Base-by-base conservation (phyloP, 64 coral and sea anemone genomes). In the Anthopleura sola region DNA sequence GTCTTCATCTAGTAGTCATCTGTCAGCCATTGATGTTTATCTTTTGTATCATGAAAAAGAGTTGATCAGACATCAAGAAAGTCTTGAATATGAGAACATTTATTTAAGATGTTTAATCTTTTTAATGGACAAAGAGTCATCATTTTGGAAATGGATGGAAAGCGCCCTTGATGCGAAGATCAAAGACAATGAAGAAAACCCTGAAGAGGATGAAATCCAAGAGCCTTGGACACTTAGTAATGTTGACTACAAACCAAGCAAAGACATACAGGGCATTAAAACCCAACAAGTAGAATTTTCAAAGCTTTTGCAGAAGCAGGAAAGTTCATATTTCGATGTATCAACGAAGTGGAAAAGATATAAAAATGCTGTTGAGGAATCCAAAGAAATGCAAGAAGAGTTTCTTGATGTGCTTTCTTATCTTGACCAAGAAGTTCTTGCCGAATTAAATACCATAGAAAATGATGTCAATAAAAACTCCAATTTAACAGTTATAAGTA, bases 61-160 rank as follows among this genome's bases (percentile, higher is more conserved):
- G 85, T 76, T 99, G 15, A 54, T 31, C 37, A 87, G 81, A 49
- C 84, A 88, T 56, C 83, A 92, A 56, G 48, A 79, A 49, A 91
- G 49, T 38, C 53, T 94, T 36, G 84, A 92, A 74, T 82, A 78
- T 49, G 77, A 88, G 31, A 95, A 94, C 49, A 23, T 15, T 26
- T 99, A 99, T 83, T 55, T 92, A 49, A 66, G 83, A 53, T 84
- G 83, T 69, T 86, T 99, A 36, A 19, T 94, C 50, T 26, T 54
- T 50, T 85, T 85, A 83, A 80, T 81, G 69, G 75, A 66, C 19
- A 92, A 90, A 26, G 86, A 95, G 78, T 33, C 36, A 60, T 62
- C 85, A 32, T 99, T 95, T 58, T 99, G 97, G 97, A 94, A 92
- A 82, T 99, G 97, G 97, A 92, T 99, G 97, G 44, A 83, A 64